These are phyloP conservation scores for Solenopsis fugax DNA, from an alignment of 1,140 invertebrate genomes.

Conservation along the genomic window DNA sequence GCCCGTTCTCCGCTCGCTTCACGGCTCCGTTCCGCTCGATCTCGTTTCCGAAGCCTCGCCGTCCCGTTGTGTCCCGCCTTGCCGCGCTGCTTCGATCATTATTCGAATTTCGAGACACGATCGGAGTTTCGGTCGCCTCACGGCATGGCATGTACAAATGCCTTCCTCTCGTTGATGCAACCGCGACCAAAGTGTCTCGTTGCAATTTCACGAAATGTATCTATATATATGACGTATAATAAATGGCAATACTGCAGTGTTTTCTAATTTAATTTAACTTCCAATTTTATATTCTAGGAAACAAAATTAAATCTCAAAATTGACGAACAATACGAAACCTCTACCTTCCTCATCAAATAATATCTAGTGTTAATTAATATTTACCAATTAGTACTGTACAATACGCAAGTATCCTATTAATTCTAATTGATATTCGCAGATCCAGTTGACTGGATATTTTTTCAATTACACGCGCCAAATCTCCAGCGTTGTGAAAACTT, in stretches of 20 bases:
- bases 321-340: neutral
- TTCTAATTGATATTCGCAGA: too few species aligned
- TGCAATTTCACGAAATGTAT: constrained; percentile 1
- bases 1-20: constrained; percentile 9
- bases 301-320: neutral
- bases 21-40: constrained; percentile 23
- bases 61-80: constrained; percentile 4
- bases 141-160: constrained; percentile 15
- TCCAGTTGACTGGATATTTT: too few species aligned
- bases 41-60: constrained; percentile 45
- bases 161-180: neutral
- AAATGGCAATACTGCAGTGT: neutral
- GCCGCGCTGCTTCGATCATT: constrained; percentile 37
- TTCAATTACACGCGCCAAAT: too few species aligned
- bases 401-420: neutral
- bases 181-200: neutral
- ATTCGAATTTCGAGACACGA: constrained; percentile 22
- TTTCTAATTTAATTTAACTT: neutral
- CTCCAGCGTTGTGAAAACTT: too few species aligned
- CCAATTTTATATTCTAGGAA: neutral
- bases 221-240: neutral
- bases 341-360: neutral
- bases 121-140: neutral
- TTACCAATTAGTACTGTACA: neutral
- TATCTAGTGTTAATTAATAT: neutral